These are phyloP conservation scores for Gymnothorax javanicus DNA, from an alignment of 2,797 vertebrate genomes.

Conservation along the genomic window DNA sequence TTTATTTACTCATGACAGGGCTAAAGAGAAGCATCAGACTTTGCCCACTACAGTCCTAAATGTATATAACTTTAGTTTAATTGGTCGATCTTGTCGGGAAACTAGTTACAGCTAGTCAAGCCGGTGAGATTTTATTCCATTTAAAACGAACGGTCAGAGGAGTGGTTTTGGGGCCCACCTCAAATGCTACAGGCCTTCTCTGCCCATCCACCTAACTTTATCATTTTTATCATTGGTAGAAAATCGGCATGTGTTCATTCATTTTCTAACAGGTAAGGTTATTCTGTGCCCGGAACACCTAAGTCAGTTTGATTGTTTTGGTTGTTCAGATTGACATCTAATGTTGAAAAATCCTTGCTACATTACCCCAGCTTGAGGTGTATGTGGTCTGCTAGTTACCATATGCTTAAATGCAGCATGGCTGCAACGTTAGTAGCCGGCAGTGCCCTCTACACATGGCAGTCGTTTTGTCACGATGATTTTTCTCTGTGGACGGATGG, in stretches of 20 bases:
- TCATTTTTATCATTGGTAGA: neutral
- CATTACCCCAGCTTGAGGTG: neutral
- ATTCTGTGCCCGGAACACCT: neutral
- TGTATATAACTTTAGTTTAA: neutral
- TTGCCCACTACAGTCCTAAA: neutral
- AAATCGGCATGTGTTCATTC: neutral
- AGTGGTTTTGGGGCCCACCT: neutral
- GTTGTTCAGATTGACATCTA: neutral
- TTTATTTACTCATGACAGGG: neutral
- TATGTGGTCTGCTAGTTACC: neutral
- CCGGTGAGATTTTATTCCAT: neutral
- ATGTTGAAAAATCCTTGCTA: neutral
- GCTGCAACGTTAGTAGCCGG: neutral
- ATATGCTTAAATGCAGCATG: conserved; percentile 27
- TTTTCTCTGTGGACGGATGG: neutral
- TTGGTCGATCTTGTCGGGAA: neutral
- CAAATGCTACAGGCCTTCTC: conserved; percentile 11
- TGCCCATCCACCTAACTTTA: neutral
- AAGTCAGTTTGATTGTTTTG: neutral
- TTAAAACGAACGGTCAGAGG: conserved; percentile 5
- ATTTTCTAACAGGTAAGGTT: neutral
- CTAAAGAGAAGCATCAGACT: neutral
- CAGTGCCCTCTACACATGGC: neutral
- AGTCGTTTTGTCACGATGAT: neutral
- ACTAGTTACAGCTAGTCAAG: neutral